Evolutionary conservation across 92 coral and sea anemone species (phyloP).

Genomic region (Pocillopora meandrina): DNA sequence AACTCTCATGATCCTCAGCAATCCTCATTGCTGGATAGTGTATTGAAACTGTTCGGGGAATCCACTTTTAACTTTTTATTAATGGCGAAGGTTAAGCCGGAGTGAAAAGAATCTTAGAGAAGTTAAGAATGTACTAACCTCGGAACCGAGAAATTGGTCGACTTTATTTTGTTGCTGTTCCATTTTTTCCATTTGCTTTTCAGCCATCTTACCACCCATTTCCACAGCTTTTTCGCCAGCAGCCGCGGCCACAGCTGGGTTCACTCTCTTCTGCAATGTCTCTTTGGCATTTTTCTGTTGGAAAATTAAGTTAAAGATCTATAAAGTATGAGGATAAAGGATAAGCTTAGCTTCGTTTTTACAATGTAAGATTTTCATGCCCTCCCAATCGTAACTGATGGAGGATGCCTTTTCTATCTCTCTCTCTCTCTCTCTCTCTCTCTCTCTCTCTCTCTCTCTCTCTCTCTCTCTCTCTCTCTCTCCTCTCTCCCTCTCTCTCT

Average conservation of each 20-base stretch:
- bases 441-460: no score
- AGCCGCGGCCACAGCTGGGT: conserved; percentile 1
- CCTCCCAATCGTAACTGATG: background rate
- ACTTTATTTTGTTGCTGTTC: conserved; percentile 4
- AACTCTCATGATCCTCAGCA: no score
- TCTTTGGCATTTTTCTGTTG: background rate
- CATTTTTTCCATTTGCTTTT: conserved; percentile 16
- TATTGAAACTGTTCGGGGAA: no score
- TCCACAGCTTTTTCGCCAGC: conserved; percentile 20
- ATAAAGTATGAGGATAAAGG: background rate
- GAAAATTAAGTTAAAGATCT: background rate
- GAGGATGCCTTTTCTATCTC: no score
- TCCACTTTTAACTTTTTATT: no score
- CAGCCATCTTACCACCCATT: conserved; percentile 24
- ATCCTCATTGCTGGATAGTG: no score
- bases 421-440: no score
- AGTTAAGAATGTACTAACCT: background rate
- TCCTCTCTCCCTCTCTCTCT: no score
- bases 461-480: no score
- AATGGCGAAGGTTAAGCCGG: no score
- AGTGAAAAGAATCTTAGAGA: no score
- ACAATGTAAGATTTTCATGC: background rate
- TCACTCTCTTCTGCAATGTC: background rate
- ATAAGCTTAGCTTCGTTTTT: background rate
- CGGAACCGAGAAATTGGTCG: conserved; percentile 19